phyloP scores from a whole-genome alignment of 2,888 invertebrate genomes.

The Chrysolina americana region DNA sequence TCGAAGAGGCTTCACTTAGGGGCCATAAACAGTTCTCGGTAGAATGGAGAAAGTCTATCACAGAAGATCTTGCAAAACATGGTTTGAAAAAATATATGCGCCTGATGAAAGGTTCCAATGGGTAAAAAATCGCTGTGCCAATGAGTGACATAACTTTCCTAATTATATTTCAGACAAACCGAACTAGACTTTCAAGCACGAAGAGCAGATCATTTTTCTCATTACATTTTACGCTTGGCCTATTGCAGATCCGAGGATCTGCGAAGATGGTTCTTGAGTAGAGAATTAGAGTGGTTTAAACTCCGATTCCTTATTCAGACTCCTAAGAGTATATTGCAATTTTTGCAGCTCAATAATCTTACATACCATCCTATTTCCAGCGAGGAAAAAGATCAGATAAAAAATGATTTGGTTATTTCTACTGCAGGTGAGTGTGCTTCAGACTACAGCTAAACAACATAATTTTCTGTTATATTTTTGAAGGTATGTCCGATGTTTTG shows the following conservation, averaged over 20 bases:
- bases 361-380: slow-evolving; percentile 78
- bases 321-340: slow-evolving; percentile 75
- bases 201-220: slow-evolving; percentile 89
- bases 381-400: slow-evolving; percentile 78
- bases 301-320: slow-evolving; percentile 80
- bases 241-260: slow-evolving; percentile 92
- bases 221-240: slow-evolving; percentile 92
- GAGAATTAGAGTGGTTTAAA: slow-evolving; percentile 92
- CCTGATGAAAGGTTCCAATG: slow-evolving; percentile 71
- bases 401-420: slow-evolving; percentile 75
- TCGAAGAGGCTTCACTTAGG: slow-evolving; percentile 82
- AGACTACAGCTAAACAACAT: background rate
- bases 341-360: slow-evolving; percentile 78
- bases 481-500: slow-evolving; percentile 71
- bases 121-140: slow-evolving; percentile 29
- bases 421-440: slow-evolving; percentile 70
- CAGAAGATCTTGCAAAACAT: slow-evolving; percentile 77
- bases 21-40: slow-evolving; percentile 76
- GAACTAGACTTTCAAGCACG: slow-evolving; percentile 79
- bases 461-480: slow-evolving; percentile 9
- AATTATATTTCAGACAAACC: slow-evolving; percentile 69
- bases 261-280: slow-evolving; percentile 88
- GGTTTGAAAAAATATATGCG: slow-evolving; percentile 78
- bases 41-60: slow-evolving; percentile 79
- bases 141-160: background rate